Conservation (phyloP, 2,888 invertebrate genomes). For the Eristalinus sepulchralis region DNA sequence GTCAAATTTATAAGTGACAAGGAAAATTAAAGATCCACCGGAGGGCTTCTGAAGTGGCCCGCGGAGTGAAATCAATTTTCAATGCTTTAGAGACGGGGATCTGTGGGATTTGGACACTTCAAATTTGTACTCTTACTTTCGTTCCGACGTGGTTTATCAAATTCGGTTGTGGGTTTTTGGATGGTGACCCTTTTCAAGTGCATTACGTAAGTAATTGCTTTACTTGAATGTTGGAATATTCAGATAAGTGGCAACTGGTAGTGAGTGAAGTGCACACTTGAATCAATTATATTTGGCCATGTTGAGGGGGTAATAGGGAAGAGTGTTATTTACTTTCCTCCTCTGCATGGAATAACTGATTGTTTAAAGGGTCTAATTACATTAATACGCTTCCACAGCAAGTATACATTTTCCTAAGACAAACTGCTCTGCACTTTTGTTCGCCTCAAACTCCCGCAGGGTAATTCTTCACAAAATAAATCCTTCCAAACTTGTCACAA, state of each 20-base stretch:
- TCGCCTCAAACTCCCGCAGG: too few species aligned
- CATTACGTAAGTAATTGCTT: neutral
- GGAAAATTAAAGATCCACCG: neutral
- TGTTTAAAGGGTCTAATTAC: too few species aligned
- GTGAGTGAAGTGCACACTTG: neutral
- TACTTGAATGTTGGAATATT: neutral
- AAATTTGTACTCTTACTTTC: constrained; percentile 15
- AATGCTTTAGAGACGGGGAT: neutral
- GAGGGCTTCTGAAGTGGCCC: constrained; percentile 7
- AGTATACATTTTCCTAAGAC: too few species aligned
- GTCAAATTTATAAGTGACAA: constrained; percentile 19
- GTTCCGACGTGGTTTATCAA: neutral
- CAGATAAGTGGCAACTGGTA: neutral
- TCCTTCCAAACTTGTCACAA: neutral
- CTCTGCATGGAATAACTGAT: too few species aligned
- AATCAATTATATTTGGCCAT: neutral
- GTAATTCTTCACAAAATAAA: neutral
- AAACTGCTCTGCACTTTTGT: too few species aligned
- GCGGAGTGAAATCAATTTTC: constrained; percentile 1
- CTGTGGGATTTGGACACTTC: neutral
- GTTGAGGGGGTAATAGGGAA: neutral
- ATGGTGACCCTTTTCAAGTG: neutral
- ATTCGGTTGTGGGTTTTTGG: neutral
- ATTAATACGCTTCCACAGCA: too few species aligned
- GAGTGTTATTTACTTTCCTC: neutral